Evolutionary conservation across 1,140 invertebrate species (phyloP).

Genomic region (Melipona quadrifasciata): DNA sequence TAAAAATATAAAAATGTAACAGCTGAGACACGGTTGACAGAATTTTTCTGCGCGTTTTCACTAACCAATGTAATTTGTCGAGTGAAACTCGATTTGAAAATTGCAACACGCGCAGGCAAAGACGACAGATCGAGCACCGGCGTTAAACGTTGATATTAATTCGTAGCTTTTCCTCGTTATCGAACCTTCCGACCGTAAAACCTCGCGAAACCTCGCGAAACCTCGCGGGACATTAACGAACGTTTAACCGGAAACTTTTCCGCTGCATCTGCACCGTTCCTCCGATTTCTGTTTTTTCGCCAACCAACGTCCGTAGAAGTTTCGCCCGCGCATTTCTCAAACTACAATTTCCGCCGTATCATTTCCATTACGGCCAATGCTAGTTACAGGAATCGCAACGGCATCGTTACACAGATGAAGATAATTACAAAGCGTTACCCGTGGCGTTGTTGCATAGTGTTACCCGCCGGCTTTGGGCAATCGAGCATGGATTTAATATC

Average conservation of each 20-base stretch:
- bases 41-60: too few species aligned
- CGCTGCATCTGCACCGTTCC: neutral
- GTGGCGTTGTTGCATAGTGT: conserved; percentile 2
- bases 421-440: conserved; percentile 33
- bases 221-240: neutral
- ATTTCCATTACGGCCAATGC: neutral
- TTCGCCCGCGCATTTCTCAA: neutral
- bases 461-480: neutral
- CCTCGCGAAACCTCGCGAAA: neutral
- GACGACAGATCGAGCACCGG: too few species aligned
- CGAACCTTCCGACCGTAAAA: neutral
- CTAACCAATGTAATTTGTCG: too few species aligned
- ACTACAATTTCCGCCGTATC: neutral
- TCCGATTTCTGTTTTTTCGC: neutral
- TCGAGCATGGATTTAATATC: conserved; percentile 12
- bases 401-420: conserved; percentile 39
- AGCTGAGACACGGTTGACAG: too few species aligned
- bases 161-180: neutral
- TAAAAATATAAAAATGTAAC: too few species aligned
- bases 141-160: neutral
- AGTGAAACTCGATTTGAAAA: too few species aligned
- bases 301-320: neutral
- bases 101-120: neutral
- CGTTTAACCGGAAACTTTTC: neutral
- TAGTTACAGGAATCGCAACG: conserved; percentile 25